Evolutionary conservation across 1,140 invertebrate genomes (phyloP), one percentile per base, ranked within the genome.

Genomic region (Cydia splendana): DNA sequence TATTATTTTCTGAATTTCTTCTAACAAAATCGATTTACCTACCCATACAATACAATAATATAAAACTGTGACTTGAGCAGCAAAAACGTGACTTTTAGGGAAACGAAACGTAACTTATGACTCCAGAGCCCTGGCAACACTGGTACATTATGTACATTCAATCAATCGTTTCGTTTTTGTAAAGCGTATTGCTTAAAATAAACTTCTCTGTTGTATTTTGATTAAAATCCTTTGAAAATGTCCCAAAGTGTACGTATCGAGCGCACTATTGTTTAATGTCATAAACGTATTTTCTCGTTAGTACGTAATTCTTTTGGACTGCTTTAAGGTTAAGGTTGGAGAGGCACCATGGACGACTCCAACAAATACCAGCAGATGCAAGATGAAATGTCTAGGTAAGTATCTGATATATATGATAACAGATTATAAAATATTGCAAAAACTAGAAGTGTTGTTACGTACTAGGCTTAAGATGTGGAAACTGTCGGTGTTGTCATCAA

Each of bases 301-400:
- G 83, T 88, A 82, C 87, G 87, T 89, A 88, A 90, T 88, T 75
- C 81, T 87, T 89, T 89, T 91, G 89, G 90, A 85, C 85, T 92
- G 82, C 83, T 91, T 91, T 90, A 90, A 92, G 88, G 89, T 91
- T 78, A 88, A 84, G 80, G 48, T 80, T 74, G 75, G 83, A 75
- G 82, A 71, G 80, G 77, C 86, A 86, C 78, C 84, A 93, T 92
- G 89, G 89, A 91, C 74, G 90, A 93, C 78, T 84, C 94, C 2
- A 93, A 93, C 24, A 95, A 94, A 93, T 91, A 94, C 76, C 93
- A 95, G 75, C 94, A 95, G 87, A 96, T 97, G 96, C 96, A 97
- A 91, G 96, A 97, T 93, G 97, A 97, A 92, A 96, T 97, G 95
- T 96, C 95, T 82, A 95, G 96, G 96, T 96, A 94, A 88, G 79